Evolutionary conservation across 2,113 vertebrate genomes (phyloP).

Genomic region (Strix uralensis): DNA sequence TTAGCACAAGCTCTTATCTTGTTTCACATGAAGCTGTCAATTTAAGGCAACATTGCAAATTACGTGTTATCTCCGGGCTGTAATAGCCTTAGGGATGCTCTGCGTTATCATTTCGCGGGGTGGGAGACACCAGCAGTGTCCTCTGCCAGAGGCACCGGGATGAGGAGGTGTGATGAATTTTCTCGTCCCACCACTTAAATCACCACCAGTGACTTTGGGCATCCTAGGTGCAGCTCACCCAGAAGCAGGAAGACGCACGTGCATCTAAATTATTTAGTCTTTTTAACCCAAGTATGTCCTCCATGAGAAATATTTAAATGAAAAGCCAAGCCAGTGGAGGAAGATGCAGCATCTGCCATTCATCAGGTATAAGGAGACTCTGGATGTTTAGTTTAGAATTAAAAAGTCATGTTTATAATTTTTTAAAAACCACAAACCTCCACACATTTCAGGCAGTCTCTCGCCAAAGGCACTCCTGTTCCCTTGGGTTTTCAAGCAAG

Average conservation of each 20-base stretch:
- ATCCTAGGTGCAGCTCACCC: neutral
- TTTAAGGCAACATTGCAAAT: neutral
- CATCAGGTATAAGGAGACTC: neutral
- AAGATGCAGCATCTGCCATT: neutral
- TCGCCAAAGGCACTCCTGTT: neutral
- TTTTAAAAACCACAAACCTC: neutral
- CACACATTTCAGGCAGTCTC: neutral
- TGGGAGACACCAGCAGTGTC: neutral
- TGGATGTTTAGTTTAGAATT: neutral
- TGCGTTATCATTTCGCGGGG: fast-evolving
- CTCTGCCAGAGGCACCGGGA: neutral
- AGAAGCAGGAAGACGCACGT: neutral
- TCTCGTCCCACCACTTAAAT: neutral
- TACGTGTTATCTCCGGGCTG: neutral
- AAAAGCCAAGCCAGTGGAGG: neutral
- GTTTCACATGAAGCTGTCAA: neutral
- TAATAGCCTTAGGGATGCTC: neutral
- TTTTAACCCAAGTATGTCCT: neutral
- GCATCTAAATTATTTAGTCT: neutral
- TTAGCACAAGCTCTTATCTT: neutral
- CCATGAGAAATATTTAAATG: neutral
- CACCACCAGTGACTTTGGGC: neutral
- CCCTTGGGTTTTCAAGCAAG: neutral
- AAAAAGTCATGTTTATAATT: neutral
- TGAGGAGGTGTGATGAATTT: neutral